Percentiles rank a stretch among this genome's conserved stretches.
Evolutionary conservation across 2,797 vertebrate genomes (phyloP).

Genomic region (Typhlichthys eigenmanni): DNA sequence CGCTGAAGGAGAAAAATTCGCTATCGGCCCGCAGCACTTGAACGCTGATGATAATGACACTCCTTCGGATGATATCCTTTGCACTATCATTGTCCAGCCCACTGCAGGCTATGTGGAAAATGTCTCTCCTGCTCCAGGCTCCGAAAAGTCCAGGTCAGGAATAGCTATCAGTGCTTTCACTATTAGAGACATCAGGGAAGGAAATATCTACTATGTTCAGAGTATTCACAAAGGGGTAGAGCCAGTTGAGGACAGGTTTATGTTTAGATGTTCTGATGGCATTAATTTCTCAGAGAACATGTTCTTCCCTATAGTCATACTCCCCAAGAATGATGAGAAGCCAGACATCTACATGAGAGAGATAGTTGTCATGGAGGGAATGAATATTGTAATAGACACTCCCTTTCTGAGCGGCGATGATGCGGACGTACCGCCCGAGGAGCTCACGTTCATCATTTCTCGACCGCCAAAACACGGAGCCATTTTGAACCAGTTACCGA

Average conservation of each 20-base stretch:
- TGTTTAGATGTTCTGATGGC: conserved; percentile 92
- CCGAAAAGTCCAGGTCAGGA: conserved; percentile 92
- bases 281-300: conserved; percentile 88
- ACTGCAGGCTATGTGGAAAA: conserved; percentile 91
- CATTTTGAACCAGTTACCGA: conserved; percentile 86
- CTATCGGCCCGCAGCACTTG: conserved; percentile 80
- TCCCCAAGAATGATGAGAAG: conserved; percentile 89
- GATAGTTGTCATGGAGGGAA: conserved; percentile 94
- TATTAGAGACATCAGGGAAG: conserved; percentile 84
- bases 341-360: conserved; percentile 89
- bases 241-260: conserved; percentile 89
- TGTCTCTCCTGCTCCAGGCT: conserved; percentile 92
- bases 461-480: conserved; percentile 85
- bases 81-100: conserved; percentile 90
- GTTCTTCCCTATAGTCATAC: conserved; percentile 87
- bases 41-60: conserved; percentile 86
- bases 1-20: conserved; percentile 83
- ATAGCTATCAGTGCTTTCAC: conserved; percentile 90
- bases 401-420: conserved; percentile 87
- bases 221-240: conserved; percentile 91
- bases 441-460: conserved; percentile 83
- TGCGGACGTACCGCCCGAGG: conserved; percentile 82
- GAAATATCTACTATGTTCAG: conserved; percentile 89
- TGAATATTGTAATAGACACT: conserved; percentile 89
- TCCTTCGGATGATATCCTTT: conserved; percentile 87